These are phyloP conservation scores for Pangasius djambal DNA, from an alignment of 2,797 vertebrate species.

Conservation along the genomic window DNA sequence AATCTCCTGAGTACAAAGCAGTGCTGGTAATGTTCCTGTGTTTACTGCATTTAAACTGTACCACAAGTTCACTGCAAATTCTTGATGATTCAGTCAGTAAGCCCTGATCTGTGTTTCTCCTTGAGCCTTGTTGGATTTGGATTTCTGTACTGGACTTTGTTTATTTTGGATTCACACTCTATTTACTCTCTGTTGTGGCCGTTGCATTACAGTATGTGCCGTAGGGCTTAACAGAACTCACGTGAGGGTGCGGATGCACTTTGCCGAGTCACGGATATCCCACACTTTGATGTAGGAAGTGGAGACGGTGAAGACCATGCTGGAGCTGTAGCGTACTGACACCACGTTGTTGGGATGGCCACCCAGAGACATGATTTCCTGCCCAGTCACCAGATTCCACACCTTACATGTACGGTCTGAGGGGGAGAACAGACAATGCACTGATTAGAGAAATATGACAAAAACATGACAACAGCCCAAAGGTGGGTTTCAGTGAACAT, in stretches of 20 bases:
- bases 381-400: conserved; percentile 98
- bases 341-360: conserved; percentile 96
- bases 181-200: neutral
- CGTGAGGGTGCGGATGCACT: conserved; percentile 92
- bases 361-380: conserved; percentile 96
- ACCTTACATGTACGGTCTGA: conserved; percentile 97
- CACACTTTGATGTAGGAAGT: conserved; percentile 97
- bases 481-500: too few relatives aligned
- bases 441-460: neutral
- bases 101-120: neutral
- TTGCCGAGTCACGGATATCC: conserved; percentile 97
- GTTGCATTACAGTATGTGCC: neutral
- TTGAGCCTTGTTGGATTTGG: neutral
- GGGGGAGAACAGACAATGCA: neutral
- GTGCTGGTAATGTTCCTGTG: neutral
- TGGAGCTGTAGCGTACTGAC: conserved; percentile 93
- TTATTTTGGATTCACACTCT: neutral
- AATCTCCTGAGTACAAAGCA: neutral
- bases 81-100: neutral
- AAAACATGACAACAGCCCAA: neutral
- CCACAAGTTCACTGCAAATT: neutral
- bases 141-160: neutral
- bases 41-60: neutral
- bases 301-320: conserved; percentile 94
- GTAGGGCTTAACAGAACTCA: conserved; percentile 71